Evolutionary conservation across 2,888 invertebrate species (phyloP).

Genomic region (Strigamia crassipes): DNA sequence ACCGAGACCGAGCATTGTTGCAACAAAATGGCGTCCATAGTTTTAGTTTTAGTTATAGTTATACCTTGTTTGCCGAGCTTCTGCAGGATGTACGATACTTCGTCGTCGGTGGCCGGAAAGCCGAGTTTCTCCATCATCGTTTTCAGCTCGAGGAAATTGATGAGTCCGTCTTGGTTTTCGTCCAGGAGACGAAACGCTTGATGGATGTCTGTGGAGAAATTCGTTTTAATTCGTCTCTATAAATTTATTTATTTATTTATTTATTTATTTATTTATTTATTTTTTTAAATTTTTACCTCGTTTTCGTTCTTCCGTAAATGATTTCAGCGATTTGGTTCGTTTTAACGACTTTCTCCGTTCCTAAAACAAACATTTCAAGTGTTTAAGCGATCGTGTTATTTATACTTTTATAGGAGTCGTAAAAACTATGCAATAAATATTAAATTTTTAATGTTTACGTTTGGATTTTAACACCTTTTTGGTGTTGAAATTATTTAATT

Average conservation of each 20-base stretch:
- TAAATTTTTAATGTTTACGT: not conserved
- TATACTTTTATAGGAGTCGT: not conserved
- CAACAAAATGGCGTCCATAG: not conserved
- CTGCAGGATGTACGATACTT: conserved; percentile 73
- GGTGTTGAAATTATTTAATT: too few species aligned
- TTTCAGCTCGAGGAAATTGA: conserved; percentile 75
- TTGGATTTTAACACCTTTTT: not conserved
- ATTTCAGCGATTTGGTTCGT: not conserved
- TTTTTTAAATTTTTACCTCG: not conserved
- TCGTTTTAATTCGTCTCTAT: conserved; percentile 50
- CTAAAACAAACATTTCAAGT: not conserved
- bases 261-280: not conserved
- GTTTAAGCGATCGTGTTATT: not conserved
- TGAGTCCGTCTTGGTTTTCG: conserved; percentile 76
- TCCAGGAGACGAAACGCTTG: conserved; percentile 79
- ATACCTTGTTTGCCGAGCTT: conserved; percentile 62
- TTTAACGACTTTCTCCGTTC: not conserved
- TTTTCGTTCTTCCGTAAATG: not conserved
- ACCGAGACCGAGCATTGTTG: not conserved
- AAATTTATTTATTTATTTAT: conserved; percentile 26
- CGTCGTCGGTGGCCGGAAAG: conserved; percentile 74
- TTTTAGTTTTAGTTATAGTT: too few species aligned
- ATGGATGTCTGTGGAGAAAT: conserved; percentile 69
- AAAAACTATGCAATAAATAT: not conserved
- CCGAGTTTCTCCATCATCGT: conserved; percentile 78